Conservation (phyloP, 2,888 invertebrate species). For the Trypoxylon attenuatum region DNA sequence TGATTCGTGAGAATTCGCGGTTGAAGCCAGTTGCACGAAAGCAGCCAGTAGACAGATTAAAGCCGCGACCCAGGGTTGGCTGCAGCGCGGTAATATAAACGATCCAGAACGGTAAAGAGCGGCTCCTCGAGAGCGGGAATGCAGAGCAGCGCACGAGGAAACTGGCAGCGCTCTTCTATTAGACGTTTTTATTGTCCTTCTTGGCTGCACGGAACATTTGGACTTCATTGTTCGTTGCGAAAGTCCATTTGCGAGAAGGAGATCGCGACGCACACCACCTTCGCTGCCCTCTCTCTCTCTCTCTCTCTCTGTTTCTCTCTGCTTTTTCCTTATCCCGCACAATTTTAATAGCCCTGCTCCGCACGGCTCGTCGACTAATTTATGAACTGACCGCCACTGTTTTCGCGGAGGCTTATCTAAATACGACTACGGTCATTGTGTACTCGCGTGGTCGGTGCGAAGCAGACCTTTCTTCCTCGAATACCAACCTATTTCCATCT, state of each 20-base stretch:
- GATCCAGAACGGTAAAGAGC: not conserved
- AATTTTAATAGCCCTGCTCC: not conserved
- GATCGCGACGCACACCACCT: slow-evolving; percentile 18
- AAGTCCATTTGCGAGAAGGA: not conserved
- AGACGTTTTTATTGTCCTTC: slow-evolving; percentile 6
- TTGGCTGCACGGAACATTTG: slow-evolving; percentile 20
- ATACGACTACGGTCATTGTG: not conserved
- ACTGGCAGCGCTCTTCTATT: slow-evolving; percentile 17
- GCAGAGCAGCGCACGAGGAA: not conserved
- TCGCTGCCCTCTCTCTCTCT: slow-evolving; percentile 8
- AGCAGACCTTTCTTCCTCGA: not conserved
- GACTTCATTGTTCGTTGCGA: slow-evolving; percentile 2
- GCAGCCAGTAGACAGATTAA: not conserved
- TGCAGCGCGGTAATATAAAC: not conserved
- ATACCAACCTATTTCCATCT: not conserved
- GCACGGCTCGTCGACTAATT: not conserved
- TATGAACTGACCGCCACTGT: not conserved
- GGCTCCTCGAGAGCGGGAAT: not conserved
- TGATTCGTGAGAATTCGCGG: not conserved
- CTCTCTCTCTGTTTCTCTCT: too few species aligned
- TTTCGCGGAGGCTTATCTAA: not conserved
- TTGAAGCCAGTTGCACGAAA: not conserved
- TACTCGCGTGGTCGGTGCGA: not conserved
- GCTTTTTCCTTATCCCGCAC: not conserved
- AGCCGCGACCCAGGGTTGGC: not conserved